Percentiles rank a stretch among this genome's conserved stretches.
Conservation (phyloP, 2,113 vertebrate species). For the Synchiropus splendidus region DNA sequence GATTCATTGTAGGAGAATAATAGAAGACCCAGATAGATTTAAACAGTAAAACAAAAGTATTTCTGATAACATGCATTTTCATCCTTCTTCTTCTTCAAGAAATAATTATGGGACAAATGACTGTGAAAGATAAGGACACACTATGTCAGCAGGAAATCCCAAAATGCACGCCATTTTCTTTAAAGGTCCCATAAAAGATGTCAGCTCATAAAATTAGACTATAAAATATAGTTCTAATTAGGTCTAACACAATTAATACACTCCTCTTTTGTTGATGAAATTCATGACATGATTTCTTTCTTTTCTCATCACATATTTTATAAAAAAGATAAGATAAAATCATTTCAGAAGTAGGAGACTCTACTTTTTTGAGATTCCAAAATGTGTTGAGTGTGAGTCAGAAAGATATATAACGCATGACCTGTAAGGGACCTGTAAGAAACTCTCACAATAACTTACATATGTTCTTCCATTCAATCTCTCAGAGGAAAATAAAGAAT, state of each 20-base stretch:
- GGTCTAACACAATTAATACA: no score
- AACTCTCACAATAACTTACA: slow-evolving; percentile 50
- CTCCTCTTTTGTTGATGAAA: no score
- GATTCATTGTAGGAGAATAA: slow-evolving; percentile 38
- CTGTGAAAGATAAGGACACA: slow-evolving; percentile 2
- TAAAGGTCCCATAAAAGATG: slow-evolving; percentile 12
- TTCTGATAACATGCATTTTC: slow-evolving; percentile 43
- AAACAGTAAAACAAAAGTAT: slow-evolving; percentile 9
- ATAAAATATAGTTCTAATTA: no score
- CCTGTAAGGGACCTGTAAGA: slow-evolving; percentile 23
- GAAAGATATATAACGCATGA: slow-evolving; percentile 10
- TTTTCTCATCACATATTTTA: no score
- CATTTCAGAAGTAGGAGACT: no score
- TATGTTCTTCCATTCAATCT: slow-evolving; percentile 51
- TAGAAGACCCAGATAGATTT: slow-evolving; percentile 21
- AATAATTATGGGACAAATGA: slow-evolving; percentile 16
- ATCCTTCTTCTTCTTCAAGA: slow-evolving; percentile 23
- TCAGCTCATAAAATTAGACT: no score
- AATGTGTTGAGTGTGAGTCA: neutral
- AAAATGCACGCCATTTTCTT: no score
- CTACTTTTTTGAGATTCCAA: no score
- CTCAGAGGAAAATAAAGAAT: slow-evolving; percentile 35
- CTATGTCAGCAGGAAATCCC: no score
- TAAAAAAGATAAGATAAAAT: no score
- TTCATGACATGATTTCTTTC: no score